Percentiles rank a stretch among this genome's conserved stretches.
Conservation (phyloP, 2,888 invertebrate genomes). For the Pheosia tremula region DNA sequence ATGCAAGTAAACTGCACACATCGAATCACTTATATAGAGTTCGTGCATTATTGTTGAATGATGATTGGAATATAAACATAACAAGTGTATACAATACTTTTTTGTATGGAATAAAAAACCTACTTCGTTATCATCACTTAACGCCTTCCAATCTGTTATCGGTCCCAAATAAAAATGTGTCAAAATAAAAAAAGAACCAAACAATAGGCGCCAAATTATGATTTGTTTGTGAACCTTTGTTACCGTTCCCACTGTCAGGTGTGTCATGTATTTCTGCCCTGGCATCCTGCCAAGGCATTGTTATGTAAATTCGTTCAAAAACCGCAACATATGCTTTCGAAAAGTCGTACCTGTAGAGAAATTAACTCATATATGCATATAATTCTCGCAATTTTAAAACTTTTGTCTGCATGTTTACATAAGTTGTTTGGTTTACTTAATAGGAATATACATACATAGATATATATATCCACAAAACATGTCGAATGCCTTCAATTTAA, state of each 20-base stretch:
- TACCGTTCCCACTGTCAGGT: conserved; percentile 49
- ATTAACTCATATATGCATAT: conserved; percentile 32
- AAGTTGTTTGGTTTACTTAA: neutral
- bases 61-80: too few species aligned
- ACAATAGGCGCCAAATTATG: conserved; percentile 34
- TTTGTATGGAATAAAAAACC: too few species aligned
- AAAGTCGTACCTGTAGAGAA: conserved; percentile 22
- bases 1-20: too few species aligned
- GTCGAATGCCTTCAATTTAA: too few species aligned
- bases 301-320: conserved; percentile 52
- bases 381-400: conserved; percentile 7
- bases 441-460: too few species aligned
- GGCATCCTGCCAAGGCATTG: conserved; percentile 59
- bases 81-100: too few species aligned
- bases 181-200: conserved; percentile 17
- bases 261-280: conserved; percentile 54
- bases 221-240: conserved; percentile 41
- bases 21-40: too few species aligned
- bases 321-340: conserved; percentile 46
- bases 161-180: conserved; percentile 13
- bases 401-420: neutral
- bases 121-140: conserved; percentile 11
- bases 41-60: too few species aligned
- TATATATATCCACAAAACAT: too few species aligned
- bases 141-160: conserved; percentile 14